Evolutionary conservation across 2,888 invertebrate species (phyloP).

Genomic region (Pterostichus madidus): DNA sequence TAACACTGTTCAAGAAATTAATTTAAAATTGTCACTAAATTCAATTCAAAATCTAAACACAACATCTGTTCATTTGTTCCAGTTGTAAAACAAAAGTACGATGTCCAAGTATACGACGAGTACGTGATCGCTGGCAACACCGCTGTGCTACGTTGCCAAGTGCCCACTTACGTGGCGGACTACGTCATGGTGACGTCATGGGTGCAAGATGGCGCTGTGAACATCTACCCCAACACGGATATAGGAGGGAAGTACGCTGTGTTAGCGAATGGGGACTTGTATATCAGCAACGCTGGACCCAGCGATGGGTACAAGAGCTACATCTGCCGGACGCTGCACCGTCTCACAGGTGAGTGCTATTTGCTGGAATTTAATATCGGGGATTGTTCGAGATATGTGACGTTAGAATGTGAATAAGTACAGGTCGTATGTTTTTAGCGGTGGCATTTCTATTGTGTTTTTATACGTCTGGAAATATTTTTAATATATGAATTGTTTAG

Average conservation of each 20-base stretch:
- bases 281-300: slow-evolving; percentile 88
- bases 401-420: not conserved
- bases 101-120: slow-evolving; percentile 93
- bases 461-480: not conserved
- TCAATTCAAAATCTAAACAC: slow-evolving; percentile 52
- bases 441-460: not conserved
- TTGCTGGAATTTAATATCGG: not conserved
- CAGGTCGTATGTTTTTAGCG: not conserved
- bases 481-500: not conserved
- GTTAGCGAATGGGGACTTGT: slow-evolving; percentile 89
- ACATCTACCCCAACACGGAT: slow-evolving; percentile 88
- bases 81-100: slow-evolving; percentile 92
- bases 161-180: slow-evolving; percentile 92
- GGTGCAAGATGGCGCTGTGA: slow-evolving; percentile 90
- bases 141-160: slow-evolving; percentile 92
- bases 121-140: slow-evolving; percentile 95
- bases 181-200: slow-evolving; percentile 94
- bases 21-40: not conserved
- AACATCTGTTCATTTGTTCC: slow-evolving; percentile 73
- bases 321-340: slow-evolving; percentile 90
- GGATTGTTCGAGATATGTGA: not conserved
- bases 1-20: slow-evolving; percentile 4
- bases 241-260: slow-evolving; percentile 88
- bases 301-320: slow-evolving; percentile 89
- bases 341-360: slow-evolving; percentile 81